Conservation (phyloP, 2,888 invertebrate genomes). For the Taenaris catops region DNA sequence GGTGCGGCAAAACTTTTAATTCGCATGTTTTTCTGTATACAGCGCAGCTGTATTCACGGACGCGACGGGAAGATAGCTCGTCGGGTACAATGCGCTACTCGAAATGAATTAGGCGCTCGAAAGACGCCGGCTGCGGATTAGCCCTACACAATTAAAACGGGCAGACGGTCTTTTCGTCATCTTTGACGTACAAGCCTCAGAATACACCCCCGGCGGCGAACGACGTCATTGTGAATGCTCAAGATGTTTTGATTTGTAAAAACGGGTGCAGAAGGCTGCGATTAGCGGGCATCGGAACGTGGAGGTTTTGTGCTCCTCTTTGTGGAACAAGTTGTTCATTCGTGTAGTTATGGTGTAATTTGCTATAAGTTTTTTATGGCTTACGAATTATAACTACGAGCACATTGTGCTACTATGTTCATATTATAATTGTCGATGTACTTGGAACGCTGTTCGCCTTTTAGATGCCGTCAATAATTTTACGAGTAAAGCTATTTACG, state of each 20-base stretch:
- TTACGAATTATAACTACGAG: constrained; percentile 11
- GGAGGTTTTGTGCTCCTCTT: constrained; percentile 19
- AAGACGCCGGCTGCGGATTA: constrained; percentile 49
- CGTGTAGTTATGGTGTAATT: constrained; percentile 30
- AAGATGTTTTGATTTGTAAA: constrained; percentile 43
- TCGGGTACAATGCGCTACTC: constrained; percentile 51
- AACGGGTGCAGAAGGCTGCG: constrained; percentile 30
- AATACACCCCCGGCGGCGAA: constrained; percentile 41
- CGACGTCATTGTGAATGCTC: constrained; percentile 34
- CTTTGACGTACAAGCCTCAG: constrained; percentile 35
- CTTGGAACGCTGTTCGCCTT: no score
- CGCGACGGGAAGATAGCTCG: constrained; percentile 28
- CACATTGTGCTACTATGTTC: no score
- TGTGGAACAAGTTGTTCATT: constrained; percentile 30
- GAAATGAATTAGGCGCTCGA: constrained; percentile 62
- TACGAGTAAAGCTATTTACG: no score
- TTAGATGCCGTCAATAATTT: no score
- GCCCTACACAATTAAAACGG: constrained; percentile 56
- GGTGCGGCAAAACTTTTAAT: constrained; percentile 19
- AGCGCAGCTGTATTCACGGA: constrained; percentile 41
- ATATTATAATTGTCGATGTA: no score
- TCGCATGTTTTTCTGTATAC: constrained; percentile 23
- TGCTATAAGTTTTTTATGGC: constrained; percentile 17
- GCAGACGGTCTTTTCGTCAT: constrained; percentile 41
- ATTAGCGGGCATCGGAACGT: constrained; percentile 24